Evolutionary conservation across 2,797 vertebrate genomes (phyloP).

Genomic region (Triplophysa bombifrons): DNA sequence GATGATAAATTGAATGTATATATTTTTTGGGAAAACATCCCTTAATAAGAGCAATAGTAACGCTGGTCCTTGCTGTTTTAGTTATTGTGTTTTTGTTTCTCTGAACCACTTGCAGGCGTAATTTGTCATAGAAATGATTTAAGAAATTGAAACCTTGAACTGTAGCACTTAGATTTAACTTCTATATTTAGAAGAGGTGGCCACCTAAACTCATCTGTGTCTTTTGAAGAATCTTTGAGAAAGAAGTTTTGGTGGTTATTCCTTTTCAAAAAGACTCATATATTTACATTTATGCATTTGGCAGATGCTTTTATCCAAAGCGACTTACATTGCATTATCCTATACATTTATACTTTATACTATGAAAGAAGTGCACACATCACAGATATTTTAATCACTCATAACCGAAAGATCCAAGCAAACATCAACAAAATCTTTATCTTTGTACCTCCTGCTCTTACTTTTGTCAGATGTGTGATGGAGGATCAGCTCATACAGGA

Average conservation of each 20-base stretch:
- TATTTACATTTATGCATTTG: too few species aligned
- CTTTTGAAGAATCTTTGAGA: slow-evolving; percentile 29
- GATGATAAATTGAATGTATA: too few species aligned
- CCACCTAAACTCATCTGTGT: slow-evolving; percentile 34
- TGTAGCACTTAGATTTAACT: slow-evolving; percentile 33
- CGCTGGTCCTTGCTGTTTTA: too few species aligned
- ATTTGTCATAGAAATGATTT: not conserved
- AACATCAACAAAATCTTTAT: slow-evolving; percentile 17
- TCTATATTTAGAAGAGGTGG: slow-evolving; percentile 31
- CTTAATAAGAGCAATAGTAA: too few species aligned
- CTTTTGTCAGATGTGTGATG: not conserved
- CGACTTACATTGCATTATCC: too few species aligned
- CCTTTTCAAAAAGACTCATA: slow-evolving; percentile 1
- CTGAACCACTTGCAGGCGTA: not conserved
- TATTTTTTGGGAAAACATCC: too few species aligned
- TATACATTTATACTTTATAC: too few species aligned
- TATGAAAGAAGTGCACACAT: not conserved
- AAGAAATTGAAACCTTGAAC: slow-evolving; percentile 30
- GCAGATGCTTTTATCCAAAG: too few species aligned
- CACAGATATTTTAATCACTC: slow-evolving; percentile 6
- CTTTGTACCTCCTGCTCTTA: not conserved
- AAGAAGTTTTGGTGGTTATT: not conserved
- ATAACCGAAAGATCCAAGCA: not conserved
- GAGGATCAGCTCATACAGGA: not conserved
- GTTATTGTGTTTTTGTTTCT: not conserved